Conservation (phyloP, 1,140 invertebrate genomes). For the Drosophila pachea region DNA sequence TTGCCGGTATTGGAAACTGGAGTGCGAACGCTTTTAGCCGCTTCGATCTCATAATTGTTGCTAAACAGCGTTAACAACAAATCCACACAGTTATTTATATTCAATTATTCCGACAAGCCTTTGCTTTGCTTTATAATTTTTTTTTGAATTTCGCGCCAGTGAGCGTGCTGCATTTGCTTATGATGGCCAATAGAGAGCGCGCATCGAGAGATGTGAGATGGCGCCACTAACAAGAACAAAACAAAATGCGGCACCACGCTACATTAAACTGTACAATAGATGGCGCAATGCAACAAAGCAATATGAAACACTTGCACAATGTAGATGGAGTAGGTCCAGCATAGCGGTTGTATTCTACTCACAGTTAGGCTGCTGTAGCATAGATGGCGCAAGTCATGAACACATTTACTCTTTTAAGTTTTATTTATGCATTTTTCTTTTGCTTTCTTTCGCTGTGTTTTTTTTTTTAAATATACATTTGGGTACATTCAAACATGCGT, state of each 20-base stretch:
- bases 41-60: constrained; percentile 38
- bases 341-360: no score
- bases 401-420: constrained; percentile 56
- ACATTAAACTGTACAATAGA: background rate
- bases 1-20: constrained; percentile 21
- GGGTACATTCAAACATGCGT: constrained; percentile 68
- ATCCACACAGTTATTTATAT: constrained; percentile 16
- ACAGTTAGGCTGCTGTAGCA: background rate
- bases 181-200: no score
- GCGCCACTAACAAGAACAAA: background rate
- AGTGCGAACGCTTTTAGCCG: constrained; percentile 35
- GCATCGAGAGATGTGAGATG: no score
- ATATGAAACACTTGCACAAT: no score
- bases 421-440: constrained; percentile 52
- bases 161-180: constrained; percentile 4
- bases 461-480: constrained; percentile 67
- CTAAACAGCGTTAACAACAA: constrained; percentile 48
- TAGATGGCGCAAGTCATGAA: constrained; percentile 16
- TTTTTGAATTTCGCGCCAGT: constrained; percentile 32
- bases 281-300: background rate
- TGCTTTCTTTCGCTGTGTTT: constrained; percentile 22
- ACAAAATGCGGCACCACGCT: background rate
- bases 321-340: no score
- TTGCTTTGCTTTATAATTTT: background rate
- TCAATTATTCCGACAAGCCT: constrained; percentile 11